Conservation (phyloP, 1,140 invertebrate genomes). For the Drosophila grimshawi region DNA sequence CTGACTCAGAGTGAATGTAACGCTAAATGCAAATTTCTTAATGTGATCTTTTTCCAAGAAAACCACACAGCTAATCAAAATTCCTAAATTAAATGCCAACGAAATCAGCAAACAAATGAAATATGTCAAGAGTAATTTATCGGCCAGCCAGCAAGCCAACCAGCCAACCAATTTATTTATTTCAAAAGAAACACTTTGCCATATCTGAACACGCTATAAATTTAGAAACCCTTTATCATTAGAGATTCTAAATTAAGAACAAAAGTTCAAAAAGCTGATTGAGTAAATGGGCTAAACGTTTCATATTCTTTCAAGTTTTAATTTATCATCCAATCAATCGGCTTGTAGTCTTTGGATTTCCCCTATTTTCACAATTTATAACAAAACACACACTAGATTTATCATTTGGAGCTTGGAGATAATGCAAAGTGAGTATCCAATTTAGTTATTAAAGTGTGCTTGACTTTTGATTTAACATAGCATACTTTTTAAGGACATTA, state of each 20-base stretch:
- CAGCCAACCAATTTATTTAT: conserved; percentile 7
- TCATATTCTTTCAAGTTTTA: neutral
- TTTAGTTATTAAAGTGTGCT: too few species aligned
- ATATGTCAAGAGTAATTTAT: conserved; percentile 32
- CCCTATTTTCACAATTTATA: too few species aligned
- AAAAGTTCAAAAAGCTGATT: neutral
- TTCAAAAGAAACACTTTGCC: conserved; percentile 2
- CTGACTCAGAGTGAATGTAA: conserved; percentile 30
- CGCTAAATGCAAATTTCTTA: conserved; percentile 30
- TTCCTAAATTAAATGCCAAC: conserved; percentile 13
- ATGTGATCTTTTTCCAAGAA: conserved; percentile 31
- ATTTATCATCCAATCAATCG: neutral
- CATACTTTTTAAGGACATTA: neutral
- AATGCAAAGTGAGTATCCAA: too few species aligned
- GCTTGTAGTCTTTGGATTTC: neutral
- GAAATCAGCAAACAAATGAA: conserved; percentile 5
- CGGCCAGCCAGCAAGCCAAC: neutral
- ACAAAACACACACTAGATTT: too few species aligned
- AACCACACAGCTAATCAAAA: conserved; percentile 25
- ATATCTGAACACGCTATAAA: conserved; percentile 11
- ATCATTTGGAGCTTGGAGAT: too few species aligned
- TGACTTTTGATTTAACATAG: neutral
- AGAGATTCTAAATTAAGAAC: neutral
- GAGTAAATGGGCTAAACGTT: neutral
- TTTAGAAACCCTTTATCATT: conserved; percentile 9